Base-by-base conservation (phyloP, 2,888 invertebrate species). In the Caenorhabditis zanzibari region DNA sequence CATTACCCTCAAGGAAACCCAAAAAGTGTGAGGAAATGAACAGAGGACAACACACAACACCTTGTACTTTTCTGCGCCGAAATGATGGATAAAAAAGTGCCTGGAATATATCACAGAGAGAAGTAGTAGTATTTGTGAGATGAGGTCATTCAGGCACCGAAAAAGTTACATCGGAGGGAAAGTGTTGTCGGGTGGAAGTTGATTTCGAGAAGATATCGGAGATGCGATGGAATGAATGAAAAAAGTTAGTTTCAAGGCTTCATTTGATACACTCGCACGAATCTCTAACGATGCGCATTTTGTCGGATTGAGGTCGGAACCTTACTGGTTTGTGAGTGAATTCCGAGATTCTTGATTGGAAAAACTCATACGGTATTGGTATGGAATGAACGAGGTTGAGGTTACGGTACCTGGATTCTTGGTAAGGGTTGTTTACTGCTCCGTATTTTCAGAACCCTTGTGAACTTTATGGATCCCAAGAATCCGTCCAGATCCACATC, bases 101-200 rank as follows among this genome's bases (percentile, higher is more conserved):
- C 61, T 52, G 61, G 59, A 72, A 72, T 59, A 59, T 59, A 58
- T 61, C 41, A 58, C 44, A 44, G 71, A n/a, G n/a, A n/a, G n/a
- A 19, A 73, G 52, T 16, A 47, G 12, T 44, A 24, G 16, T 22
- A 38, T 26, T 72, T 16, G 26, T 69, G 52, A 54, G 69, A 69
- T 77, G 77, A 77, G 77, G 69, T 77, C 69, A 77, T 52, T 69
- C 38, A 38, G 38, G 58, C 68, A 52, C 74, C 41, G 54, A 64
- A 64, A 64, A 63, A 64, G 52, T 44, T 44, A 32, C n/a, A 16
- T 38, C 38, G 38, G 38, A 38, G 38, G 38, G 61, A 49, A 44
- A 56, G 58, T 68, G 68, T 68, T 41, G 68, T 68, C 68, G 68
- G 68, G 71, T 58, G 71, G 71, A 54, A 41, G 69, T 49, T 26